Evolutionary conservation across 2,888 invertebrate species (phyloP), one percentile per base, ranked within the genome.

Genomic region (Hypolimnas misippus): DNA sequence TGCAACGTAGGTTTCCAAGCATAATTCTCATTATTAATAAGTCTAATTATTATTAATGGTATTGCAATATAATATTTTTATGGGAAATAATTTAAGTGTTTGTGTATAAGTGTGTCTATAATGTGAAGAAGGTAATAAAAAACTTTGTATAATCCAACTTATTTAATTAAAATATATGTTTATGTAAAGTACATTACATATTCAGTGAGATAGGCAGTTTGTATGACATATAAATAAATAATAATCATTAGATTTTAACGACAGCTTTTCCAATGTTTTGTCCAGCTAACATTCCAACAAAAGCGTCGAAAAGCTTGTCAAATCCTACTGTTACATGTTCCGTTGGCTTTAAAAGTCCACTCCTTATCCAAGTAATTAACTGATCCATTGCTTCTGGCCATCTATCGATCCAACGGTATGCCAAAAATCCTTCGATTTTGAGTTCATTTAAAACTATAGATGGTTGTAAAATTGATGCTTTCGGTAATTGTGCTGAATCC

Each of bases 281-380:
- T 33, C 95, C 95, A n/a, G 67, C 67, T 3, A 82, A 76, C 82
- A 95, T 88, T 6, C 89, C 93, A 49, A 92, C 79, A 69, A 95
- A 94, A n/a, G 94, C 94, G 42, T 93, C 83, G 7, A 93, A 93
- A 85, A 93, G 91, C 65, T 94, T 94, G 63, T 94, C 94, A 75
- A 95, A 95, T 10, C 95, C 95, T 57, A 93, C 86, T 0, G 93
- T 94, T 0, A 94, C 76, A 0, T 94, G 94, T 80, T 95, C 95
- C 40, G 80, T 84, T 68, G 93, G 92, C 70, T 93, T 91, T 10
- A 95, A 70, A 78, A 95, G 94, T n/a, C 94, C 95, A 84, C 92
- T 90, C 53, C 84, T 78, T 58, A 94, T 87, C 93, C 93, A 94
- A 62, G 90, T 74, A 19, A 87, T 66, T 74, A 94, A 93, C 68